Evolutionary conservation across 53 echinoderm and acorn worm species (phyloP).

Genomic region (Pentamera pediparva): DNA sequence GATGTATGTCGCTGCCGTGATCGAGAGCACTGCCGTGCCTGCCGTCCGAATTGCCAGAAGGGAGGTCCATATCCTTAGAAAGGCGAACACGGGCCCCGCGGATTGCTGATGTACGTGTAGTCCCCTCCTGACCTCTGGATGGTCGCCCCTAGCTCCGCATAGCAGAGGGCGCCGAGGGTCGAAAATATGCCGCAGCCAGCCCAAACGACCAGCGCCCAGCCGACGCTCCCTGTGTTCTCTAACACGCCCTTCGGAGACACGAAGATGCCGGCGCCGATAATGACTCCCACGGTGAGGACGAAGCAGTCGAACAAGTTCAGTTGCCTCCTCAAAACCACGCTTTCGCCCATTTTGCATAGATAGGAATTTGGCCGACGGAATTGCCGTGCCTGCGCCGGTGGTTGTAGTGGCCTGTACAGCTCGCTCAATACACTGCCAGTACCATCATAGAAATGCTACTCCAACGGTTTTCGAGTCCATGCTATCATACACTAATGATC

Average conservation of each 20-base stretch:
- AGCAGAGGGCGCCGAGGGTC: conserved; percentile 68
- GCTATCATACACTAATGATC: too few relatives aligned
- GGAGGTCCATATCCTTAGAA: conserved; percentile 56
- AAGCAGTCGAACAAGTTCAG: conserved; percentile 50
- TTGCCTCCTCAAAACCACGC: conserved; percentile 46
- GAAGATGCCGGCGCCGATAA: conserved; percentile 90
- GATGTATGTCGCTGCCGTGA: conserved; percentile 68
- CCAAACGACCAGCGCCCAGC: conserved; percentile 73
- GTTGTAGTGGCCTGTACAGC: too few relatives aligned
- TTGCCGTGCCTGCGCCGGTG: too few relatives aligned
- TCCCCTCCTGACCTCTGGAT: conserved; percentile 78
- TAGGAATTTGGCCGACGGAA: too few relatives aligned
- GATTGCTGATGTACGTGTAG: conserved; percentile 59
- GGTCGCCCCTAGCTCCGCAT: conserved; percentile 77
- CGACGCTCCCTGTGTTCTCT: conserved; percentile 57
- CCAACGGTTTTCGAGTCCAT: too few relatives aligned
- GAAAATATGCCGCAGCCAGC: conserved; percentile 58
- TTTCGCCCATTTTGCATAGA: conserved; percentile 21
- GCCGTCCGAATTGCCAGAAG: conserved; percentile 45
- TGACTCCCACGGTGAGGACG: conserved; percentile 56
- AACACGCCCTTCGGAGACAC: conserved; percentile 62
- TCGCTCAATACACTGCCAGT: too few relatives aligned
- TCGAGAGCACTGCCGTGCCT: conserved; percentile 38
- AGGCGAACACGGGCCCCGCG: conserved; percentile 69
- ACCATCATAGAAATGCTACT: too few relatives aligned